phyloP scores from a whole-genome alignment of 2,113 vertebrate species.

The Scatophagus argus region DNA sequence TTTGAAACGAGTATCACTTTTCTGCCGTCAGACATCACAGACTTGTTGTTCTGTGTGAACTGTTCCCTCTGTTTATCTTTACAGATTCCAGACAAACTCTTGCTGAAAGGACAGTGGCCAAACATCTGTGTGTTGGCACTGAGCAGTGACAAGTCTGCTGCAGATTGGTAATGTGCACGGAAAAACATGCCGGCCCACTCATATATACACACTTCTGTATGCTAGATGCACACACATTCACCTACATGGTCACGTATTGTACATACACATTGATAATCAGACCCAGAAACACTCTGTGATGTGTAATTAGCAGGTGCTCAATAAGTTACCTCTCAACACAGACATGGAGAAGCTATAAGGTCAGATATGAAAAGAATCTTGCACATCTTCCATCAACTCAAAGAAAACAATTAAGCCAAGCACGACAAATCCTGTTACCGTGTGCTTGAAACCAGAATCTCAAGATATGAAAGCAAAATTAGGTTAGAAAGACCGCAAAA shows the following conservation, averaged over 20 bases:
- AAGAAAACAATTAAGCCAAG: slow-evolving; percentile 11
- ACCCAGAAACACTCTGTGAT: not conserved
- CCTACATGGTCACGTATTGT: not conserved
- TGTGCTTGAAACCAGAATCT: slow-evolving; percentile 39
- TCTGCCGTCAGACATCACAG: slow-evolving; percentile 78
- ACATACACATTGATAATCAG: not conserved
- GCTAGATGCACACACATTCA: slow-evolving; percentile 20
- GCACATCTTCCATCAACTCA: slow-evolving; percentile 21
- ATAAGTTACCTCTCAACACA: slow-evolving; percentile 22
- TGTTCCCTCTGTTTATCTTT: slow-evolving; percentile 81
- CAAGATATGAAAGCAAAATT: slow-evolving; percentile 35
- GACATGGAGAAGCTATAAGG: slow-evolving; percentile 4
- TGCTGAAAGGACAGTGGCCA: slow-evolving; percentile 75
- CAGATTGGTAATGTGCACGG: slow-evolving; percentile 78
- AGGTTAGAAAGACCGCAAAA: slow-evolving; percentile 49
- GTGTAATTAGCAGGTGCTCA: slow-evolving; percentile 31
- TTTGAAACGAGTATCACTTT: slow-evolving; percentile 46
- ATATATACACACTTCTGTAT: slow-evolving; percentile 18
- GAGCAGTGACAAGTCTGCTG: slow-evolving; percentile 81
- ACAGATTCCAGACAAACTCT: slow-evolving; percentile 81
- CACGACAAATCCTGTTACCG: slow-evolving; percentile 13
- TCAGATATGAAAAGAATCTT: slow-evolving; percentile 1
- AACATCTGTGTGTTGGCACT: slow-evolving; percentile 84
- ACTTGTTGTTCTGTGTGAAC: slow-evolving; percentile 83
- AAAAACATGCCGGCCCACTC: slow-evolving; percentile 52